Conservation (phyloP, 2,113 vertebrate species). For the Hippocampus zosterae region DNA sequence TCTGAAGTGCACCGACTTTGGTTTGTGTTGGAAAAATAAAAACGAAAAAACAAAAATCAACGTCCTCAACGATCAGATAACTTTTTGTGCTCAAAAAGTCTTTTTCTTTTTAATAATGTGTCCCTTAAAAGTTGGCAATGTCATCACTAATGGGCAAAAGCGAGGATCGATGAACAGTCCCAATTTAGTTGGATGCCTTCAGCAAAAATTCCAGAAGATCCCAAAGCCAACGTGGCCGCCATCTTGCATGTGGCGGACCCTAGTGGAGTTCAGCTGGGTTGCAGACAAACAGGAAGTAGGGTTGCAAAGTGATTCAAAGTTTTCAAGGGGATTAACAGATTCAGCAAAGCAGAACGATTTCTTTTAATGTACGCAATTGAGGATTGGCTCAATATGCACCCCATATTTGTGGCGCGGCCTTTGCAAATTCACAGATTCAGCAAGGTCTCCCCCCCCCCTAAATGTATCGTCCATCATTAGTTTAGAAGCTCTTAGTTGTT, state of each 20-base stretch:
- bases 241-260: background rate
- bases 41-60: background rate
- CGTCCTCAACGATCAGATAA: background rate
- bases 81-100: conserved; percentile 1
- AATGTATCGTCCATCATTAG: too few species aligned
- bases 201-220: background rate
- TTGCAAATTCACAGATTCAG: too few species aligned
- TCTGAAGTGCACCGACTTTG: conserved; percentile 1
- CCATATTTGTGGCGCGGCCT: too few species aligned
- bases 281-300: background rate
- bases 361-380: too few species aligned
- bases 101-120: background rate
- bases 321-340: background rate
- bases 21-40: conserved; percentile 1
- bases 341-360: too few species aligned
- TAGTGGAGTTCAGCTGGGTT: background rate
- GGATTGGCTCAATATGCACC: too few species aligned
- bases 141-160: background rate
- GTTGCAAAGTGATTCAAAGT: background rate
- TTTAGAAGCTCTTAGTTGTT: too few species aligned
- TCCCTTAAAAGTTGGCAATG: background rate
- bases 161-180: background rate
- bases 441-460: too few species aligned
- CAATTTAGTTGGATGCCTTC: background rate
- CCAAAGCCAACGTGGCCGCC: background rate